Evolutionary conservation across 2,113 vertebrate genomes (phyloP), one percentile per base, ranked within the genome.

Genomic region (Catharus fuscescens): DNA sequence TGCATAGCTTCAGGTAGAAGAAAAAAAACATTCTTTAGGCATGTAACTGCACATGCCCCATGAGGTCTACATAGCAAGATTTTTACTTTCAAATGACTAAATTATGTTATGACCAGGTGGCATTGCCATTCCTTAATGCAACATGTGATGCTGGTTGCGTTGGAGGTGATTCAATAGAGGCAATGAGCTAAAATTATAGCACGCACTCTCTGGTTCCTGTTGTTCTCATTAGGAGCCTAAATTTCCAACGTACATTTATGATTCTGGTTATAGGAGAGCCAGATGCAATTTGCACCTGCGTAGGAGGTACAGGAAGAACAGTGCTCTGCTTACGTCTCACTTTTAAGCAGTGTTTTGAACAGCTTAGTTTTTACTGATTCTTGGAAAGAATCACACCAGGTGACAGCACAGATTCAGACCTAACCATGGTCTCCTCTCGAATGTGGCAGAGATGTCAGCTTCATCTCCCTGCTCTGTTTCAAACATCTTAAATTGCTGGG

Each of bases 121-220:
- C 32, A 53, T 14, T 40, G n/a, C 38, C 45, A 44, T 73, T 83
- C 20, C 9, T 26, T 85, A 84, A 19, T 1, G 3, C 25, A 86
- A 40, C 1, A 1, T 40, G 36, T 42, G 50, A 88, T 80, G 17
- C 71, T 90, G 36, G 6, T 66, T 77, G 28, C 31, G 23, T 65
- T 85, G 44, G 62, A 76, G 16, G 61, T 82, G 81, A 80, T 65
- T 90, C 74, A 93, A 14, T 16, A 80, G 70, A 82, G 32, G 21
- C 54, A 90, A 47, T 56, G 66, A 92, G 38, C 29, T 86, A 59
- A 90, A 28, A 47, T 53, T 38, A 18, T 26, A 66, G 40, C 47
- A 79, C 0, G 2, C 13, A 45, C 19, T 65, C 36, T 57, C 38
- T 57, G 26, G 45, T 80, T 95, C 74, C 84, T 88, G 25, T 54